A percentile compares a stretch with the other conserved stretches of the same genome.
Conservation (phyloP, 2,888 invertebrate genomes). For the Ptycholaimellus sp. region DNA sequence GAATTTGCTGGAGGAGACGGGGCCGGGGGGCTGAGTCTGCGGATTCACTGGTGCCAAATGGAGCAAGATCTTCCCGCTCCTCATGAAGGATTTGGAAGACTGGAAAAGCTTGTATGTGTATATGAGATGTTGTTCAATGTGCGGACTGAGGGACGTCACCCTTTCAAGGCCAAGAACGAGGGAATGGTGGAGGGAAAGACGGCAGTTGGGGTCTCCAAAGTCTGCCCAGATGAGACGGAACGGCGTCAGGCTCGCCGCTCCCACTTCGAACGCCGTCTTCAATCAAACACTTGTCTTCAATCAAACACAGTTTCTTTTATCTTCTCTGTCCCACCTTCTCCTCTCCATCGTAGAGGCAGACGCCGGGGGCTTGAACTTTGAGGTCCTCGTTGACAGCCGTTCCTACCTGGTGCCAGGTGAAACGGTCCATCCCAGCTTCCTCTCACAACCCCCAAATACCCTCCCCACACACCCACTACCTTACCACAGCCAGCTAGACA, state of each 20-base stretch:
- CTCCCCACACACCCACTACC: no score
- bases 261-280: conserved; percentile 20
- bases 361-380: conserved; percentile 20
- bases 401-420: conserved; percentile 20
- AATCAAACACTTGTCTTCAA: conserved; percentile 5
- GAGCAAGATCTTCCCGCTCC: conserved; percentile 19
- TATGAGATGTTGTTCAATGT: conserved; percentile 19
- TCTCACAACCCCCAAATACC: no score
- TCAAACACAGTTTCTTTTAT: no score
- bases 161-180: no score
- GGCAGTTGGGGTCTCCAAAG: conserved; percentile 19
- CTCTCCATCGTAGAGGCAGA: conserved; percentile 23
- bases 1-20: background rate
- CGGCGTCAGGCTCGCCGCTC: conserved; percentile 20
- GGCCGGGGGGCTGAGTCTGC: background rate
- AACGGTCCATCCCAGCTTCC: conserved; percentile 13
- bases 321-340: conserved; percentile 21
- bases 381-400: conserved; percentile 21
- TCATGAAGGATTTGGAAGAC: no score
- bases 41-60: conserved; percentile 7
- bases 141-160: no score
- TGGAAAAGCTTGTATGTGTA: no score
- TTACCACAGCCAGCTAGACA: no score
- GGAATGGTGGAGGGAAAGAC: conserved; percentile 20
- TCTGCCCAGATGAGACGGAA: conserved; percentile 24